These are phyloP conservation scores for Lophura nycthemera DNA, from an alignment of 2,113 vertebrate species.

Conservation along the genomic window DNA sequence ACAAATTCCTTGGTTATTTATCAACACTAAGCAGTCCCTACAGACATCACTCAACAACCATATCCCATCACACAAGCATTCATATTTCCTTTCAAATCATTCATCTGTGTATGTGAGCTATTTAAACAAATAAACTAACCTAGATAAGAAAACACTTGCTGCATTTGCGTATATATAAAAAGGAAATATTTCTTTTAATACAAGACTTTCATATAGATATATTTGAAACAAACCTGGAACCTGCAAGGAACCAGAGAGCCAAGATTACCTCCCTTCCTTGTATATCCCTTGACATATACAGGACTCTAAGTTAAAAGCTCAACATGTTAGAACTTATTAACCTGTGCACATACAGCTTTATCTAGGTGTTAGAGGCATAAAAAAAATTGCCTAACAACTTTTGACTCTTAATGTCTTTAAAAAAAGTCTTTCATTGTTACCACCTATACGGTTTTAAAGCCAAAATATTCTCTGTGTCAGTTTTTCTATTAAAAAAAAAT, in stretches of 20 bases:
- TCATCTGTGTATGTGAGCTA: conserved; percentile 25
- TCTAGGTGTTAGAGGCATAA: background rate
- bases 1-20: conserved; percentile 68
- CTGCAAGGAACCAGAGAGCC: background rate
- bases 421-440: background rate
- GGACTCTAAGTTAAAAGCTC: background rate
- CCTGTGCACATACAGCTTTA: background rate
- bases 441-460: background rate
- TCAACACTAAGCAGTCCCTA: conserved; percentile 38
- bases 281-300: background rate
- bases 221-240: background rate
- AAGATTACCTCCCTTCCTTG: background rate
- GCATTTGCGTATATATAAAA: background rate
- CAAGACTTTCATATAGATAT: background rate
- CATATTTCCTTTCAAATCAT: conserved; percentile 42
- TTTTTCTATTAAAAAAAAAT: background rate
- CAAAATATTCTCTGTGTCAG: background rate
- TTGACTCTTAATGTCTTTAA: background rate
- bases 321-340: background rate
- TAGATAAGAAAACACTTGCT: conserved; percentile 1
- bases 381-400: background rate
- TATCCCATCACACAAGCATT: conserved; percentile 31
- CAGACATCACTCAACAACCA: conserved; percentile 49
- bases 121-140: conserved; percentile 57
- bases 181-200: background rate